A percentile compares a stretch with the other conserved stretches of the same genome.
These are phyloP conservation scores for Lucilia cuprina DNA, from an alignment of 1,140 invertebrate species.

Conservation along the genomic window DNA sequence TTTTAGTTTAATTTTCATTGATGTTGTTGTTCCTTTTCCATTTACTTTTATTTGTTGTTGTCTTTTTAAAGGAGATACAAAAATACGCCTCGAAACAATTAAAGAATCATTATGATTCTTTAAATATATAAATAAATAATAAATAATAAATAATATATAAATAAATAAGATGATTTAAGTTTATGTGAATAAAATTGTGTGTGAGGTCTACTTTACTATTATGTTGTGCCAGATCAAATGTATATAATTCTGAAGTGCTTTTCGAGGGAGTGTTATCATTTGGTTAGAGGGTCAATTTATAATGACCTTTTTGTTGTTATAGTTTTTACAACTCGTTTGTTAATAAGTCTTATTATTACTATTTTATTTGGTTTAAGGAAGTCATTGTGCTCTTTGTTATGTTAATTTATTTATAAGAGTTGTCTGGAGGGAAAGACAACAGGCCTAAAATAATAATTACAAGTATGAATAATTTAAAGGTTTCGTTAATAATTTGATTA, in stretches of 20 bases:
- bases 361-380: not conserved
- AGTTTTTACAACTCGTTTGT: not conserved
- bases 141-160: not conserved
- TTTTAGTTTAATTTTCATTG: no score
- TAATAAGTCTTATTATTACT: not conserved
- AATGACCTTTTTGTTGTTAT: conserved; percentile 2
- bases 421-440: no score
- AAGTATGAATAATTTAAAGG: no score
- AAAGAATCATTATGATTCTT: not conserved
- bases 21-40: no score
- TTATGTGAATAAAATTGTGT: not conserved
- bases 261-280: not conserved
- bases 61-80: not conserved
- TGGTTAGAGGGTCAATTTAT: not conserved
- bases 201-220: not conserved
- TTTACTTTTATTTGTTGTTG: no score
- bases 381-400: not conserved
- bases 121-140: not conserved
- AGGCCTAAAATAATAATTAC: no score
- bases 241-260: not conserved
- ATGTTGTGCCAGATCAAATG: not conserved
- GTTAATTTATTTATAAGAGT: not conserved
- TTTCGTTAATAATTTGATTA: no score
- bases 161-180: no score
- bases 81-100: conserved; percentile 14